Percentiles rank a stretch among this genome's conserved stretches.
Evolutionary conservation across 37 sponge, comb jelly and placozoan species (phyloP).

Genomic region (Lycopodina hypogea): DNA sequence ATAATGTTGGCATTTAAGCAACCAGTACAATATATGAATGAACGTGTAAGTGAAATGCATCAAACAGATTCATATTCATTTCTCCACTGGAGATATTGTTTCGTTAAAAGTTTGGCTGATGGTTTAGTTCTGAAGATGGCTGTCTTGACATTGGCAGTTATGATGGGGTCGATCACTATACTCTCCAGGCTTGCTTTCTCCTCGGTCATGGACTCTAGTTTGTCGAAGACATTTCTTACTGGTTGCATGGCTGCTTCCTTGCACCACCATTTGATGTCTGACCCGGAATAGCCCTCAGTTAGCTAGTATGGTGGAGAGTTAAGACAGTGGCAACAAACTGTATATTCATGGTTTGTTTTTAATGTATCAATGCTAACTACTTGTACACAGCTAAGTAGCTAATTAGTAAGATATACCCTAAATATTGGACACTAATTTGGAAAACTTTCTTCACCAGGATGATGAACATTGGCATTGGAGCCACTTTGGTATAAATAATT

Average conservation of each 20-base stretch:
- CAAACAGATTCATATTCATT: conserved; percentile 87
- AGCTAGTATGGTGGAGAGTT: conserved; percentile 22
- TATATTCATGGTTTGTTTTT: no score
- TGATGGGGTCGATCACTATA: conserved; percentile 80
- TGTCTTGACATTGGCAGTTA: conserved; percentile 72
- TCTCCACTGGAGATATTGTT: conserved; percentile 84
- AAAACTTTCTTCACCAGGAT: no score
- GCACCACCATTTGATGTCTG: conserved; percentile 92
- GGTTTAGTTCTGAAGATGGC: conserved; percentile 93
- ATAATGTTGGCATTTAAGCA: no score
- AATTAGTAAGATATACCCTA: no score
- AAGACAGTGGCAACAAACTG: no score
- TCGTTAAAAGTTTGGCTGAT: conserved; percentile 70
- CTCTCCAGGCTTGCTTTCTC: conserved; percentile 23
- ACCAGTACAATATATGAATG: no score
- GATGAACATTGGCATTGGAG: no score
- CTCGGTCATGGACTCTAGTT: conserved; percentile 28
- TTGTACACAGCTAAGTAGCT: no score
- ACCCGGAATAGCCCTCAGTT: conserved; percentile 98
- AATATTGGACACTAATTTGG: no score
- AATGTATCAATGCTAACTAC: no score
- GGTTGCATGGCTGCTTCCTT: conserved; percentile 98
- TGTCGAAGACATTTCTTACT: conserved; percentile 87
- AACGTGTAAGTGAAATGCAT: no score
- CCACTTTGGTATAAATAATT: no score